phyloP scores from a whole-genome alignment of 2,888 invertebrate species.

The Fragum fragum region DNA sequence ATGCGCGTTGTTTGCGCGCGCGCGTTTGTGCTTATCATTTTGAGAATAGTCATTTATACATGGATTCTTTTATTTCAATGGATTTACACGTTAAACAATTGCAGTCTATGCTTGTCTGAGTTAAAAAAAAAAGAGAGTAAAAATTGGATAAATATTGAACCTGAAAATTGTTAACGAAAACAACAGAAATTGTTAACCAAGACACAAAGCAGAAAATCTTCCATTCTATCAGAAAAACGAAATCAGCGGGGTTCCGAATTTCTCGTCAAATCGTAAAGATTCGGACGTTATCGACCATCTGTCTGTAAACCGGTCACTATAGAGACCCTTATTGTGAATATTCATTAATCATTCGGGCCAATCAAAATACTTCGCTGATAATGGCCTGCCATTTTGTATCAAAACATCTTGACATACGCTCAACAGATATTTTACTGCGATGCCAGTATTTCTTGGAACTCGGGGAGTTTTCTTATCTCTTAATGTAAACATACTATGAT shows the following conservation, averaged over 20 bases:
- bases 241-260: constrained; percentile 15
- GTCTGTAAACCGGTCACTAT: constrained; percentile 38
- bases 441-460: constrained; percentile 5
- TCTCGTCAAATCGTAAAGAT: constrained; percentile 24
- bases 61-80: too few species aligned
- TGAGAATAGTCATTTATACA: too few species aligned
- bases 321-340: constrained; percentile 57
- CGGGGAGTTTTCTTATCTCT: constrained; percentile 14
- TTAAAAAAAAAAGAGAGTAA: too few species aligned
- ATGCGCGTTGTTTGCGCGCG: too few species aligned
- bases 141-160: too few species aligned
- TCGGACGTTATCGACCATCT: constrained; percentile 32
- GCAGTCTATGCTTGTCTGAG: too few species aligned
- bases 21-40: too few species aligned
- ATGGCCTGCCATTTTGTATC: constrained; percentile 34
- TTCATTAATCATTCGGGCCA: constrained; percentile 68
- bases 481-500: constrained; percentile 6
- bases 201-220: too few species aligned
- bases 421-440: constrained; percentile 18
- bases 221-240: background rate
- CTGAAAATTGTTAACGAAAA: too few species aligned
- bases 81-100: too few species aligned
- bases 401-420: constrained; percentile 30
- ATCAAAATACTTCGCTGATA: constrained; percentile 64
- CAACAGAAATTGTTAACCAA: too few species aligned